These are phyloP conservation scores for Sphenopsis melanotis DNA, from an alignment of 2,797 vertebrate genomes.

Conservation along the genomic window DNA sequence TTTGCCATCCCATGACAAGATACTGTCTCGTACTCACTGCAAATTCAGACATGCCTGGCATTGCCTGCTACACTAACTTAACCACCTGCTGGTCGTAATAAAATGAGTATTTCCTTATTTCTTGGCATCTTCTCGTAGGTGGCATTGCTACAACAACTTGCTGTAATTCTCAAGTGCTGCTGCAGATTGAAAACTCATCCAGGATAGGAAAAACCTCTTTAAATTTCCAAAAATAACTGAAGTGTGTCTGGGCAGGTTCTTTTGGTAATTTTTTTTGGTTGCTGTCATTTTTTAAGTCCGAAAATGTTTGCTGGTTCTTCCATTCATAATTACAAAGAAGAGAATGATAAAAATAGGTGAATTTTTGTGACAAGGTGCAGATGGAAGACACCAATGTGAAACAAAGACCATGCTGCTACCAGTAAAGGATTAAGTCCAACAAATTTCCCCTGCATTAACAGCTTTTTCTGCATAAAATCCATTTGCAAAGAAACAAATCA, in stretches of 20 bases:
- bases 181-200: background rate
- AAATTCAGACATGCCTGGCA: background rate
- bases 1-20: background rate
- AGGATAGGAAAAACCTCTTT: background rate
- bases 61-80: background rate
- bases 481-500: background rate
- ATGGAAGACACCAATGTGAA: background rate
- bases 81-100: background rate
- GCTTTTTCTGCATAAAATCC: background rate
- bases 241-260: background rate
- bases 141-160: background rate
- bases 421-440: background rate
- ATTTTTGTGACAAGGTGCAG: background rate
- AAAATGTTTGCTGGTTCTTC: background rate
- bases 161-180: background rate
- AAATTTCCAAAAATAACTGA: background rate
- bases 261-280: background rate
- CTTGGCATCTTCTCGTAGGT: background rate
- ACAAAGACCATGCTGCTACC: background rate
- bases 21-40: background rate
- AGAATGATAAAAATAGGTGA: background rate
- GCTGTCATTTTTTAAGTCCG: background rate
- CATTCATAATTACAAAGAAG: background rate
- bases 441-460: background rate
- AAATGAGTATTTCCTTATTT: constrained; percentile 27